Conservation (phyloP, 2,888 invertebrate genomes). For the Tipula vernalis region DNA sequence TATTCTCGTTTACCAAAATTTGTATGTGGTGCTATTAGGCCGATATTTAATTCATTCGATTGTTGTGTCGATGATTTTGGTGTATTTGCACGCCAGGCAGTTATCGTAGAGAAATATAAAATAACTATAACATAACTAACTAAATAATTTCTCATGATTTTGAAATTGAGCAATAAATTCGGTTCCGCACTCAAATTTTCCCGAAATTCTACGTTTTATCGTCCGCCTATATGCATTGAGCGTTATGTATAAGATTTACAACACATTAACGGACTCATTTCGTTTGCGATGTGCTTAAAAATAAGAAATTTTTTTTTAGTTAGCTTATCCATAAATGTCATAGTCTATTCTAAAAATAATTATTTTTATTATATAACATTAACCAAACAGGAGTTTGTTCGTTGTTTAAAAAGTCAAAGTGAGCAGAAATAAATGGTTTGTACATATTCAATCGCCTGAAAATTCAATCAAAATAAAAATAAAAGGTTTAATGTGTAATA, state of each 20-base stretch:
- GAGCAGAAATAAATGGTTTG: neutral
- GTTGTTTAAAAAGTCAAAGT: neutral
- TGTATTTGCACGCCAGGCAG: slow-evolving; percentile 11
- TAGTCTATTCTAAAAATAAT: neutral
- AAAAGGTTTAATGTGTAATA: neutral
- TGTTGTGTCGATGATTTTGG: neutral
- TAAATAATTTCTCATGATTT: neutral
- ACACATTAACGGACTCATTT: neutral
- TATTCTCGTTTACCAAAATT: slow-evolving; percentile 48
- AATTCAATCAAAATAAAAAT: neutral
- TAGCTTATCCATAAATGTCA: neutral
- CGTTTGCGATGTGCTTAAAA: neutral
- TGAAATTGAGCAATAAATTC: neutral
- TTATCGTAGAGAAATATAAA: slow-evolving; percentile 5
- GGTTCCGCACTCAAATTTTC: neutral
- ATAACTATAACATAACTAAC: neutral
- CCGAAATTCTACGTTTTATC: neutral
- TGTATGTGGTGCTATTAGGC: slow-evolving; percentile 35
- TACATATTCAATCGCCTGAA: neutral
- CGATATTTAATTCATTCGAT: slow-evolving; percentile 30
- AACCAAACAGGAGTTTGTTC: neutral
- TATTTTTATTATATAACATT: neutral
- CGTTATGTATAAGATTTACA: neutral
- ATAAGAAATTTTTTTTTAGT: neutral
- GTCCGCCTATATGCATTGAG: neutral